These are phyloP conservation scores for Thaumetopoea pityocampa DNA, from an alignment of 1,140 invertebrate species.

Conservation along the genomic window DNA sequence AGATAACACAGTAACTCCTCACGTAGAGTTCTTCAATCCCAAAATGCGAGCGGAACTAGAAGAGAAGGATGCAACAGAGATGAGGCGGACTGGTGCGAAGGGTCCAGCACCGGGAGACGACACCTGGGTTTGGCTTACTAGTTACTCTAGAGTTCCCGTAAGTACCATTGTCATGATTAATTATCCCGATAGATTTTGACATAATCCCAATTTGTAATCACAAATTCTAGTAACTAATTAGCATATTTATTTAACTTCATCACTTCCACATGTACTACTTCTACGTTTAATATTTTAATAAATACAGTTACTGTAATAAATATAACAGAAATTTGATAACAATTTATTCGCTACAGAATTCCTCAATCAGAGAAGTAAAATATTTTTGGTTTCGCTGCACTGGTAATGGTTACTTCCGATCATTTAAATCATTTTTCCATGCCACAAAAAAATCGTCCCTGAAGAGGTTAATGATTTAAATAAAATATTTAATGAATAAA, in stretches of 20 bases:
- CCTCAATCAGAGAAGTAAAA: no score
- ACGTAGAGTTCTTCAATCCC: conserved; percentile 82
- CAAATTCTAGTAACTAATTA: not conserved
- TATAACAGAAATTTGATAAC: no score
- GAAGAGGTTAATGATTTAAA: no score
- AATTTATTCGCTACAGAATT: no score
- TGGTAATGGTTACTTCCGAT: no score
- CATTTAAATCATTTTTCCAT: no score
- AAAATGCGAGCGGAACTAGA: conserved; percentile 79
- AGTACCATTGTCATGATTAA: conserved; percentile 35
- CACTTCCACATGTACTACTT: not conserved
- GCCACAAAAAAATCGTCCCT: no score
- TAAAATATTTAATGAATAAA: no score
- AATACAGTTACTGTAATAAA: no score
- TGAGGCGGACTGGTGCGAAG: conserved; percentile 75
- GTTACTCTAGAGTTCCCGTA: conserved; percentile 86
- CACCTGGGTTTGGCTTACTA: conserved; percentile 87
- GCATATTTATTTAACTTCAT: not conserved
- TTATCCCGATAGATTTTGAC: not conserved
- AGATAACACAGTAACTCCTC: conserved; percentile 76
- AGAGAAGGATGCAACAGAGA: conserved; percentile 78
- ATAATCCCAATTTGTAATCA: not conserved
- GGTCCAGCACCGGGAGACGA: conserved; percentile 80
- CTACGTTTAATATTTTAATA: no score
- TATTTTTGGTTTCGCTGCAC: no score